A percentile compares a stretch with the other conserved stretches of the same genome.
These are phyloP conservation scores for Eunapius fragilis DNA, from an alignment of 37 sponge, comb jelly and placozoan genomes.

Conservation along the genomic window DNA sequence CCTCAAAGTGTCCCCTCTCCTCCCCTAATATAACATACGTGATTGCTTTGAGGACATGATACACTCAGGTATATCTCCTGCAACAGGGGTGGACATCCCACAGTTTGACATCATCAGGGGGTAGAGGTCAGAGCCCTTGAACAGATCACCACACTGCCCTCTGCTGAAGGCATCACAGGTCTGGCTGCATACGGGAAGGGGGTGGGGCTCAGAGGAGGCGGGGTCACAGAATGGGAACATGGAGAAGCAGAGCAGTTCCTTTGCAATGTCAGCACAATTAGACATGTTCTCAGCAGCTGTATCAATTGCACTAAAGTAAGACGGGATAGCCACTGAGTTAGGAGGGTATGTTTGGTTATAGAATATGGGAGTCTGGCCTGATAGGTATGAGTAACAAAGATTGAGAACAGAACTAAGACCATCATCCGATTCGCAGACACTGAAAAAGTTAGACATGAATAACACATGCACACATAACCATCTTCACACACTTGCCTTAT, in stretches of 20 bases:
- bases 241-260: conserved; percentile 37
- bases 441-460: not conserved
- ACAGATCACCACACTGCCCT: conserved; percentile 37
- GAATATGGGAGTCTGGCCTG: not conserved
- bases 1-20: not conserved
- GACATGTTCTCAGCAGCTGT: not conserved
- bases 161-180: conserved; percentile 46
- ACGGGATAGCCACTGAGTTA: not conserved
- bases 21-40: not conserved
- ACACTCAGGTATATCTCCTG: conserved; percentile 63
- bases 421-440: not conserved
- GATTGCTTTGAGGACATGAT: conserved; percentile 14
- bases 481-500: not conserved
- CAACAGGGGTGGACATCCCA: conserved; percentile 30
- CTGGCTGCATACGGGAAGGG: conserved; percentile 30
- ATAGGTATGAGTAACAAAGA: not conserved
- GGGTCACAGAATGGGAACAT: conserved; percentile 70
- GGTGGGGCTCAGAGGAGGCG: conserved; percentile 25
- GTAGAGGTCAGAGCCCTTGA: not conserved
- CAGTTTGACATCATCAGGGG: conserved; percentile 50
- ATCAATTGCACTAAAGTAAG: not conserved
- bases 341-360: not conserved
- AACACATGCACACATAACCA: too few relatives aligned
- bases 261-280: not conserved
- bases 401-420: not conserved